Conservation (phyloP, 2,797 vertebrate species). For the Nannoperca obscura region DNA sequence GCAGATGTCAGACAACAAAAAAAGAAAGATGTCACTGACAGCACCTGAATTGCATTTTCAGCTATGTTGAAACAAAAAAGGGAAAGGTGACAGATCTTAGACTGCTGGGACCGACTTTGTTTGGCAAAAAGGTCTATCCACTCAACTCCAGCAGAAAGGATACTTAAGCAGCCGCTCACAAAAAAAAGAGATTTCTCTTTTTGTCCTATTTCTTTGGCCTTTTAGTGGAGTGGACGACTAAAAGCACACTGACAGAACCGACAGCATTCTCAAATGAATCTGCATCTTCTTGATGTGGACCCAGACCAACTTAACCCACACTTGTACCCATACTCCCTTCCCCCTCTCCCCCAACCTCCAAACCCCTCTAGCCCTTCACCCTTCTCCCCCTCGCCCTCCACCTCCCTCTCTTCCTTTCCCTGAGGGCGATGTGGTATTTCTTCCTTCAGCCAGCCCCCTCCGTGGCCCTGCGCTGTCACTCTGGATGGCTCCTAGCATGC, state of each 20-base stretch:
- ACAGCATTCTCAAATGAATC: not conserved
- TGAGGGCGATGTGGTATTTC: constrained; percentile 78
- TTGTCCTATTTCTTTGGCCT: fast-evolving
- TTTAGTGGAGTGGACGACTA: not conserved
- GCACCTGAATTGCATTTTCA: not conserved
- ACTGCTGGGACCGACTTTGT: not conserved
- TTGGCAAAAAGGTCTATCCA: not conserved
- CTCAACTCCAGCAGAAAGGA: not conserved
- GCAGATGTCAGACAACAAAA: constrained; percentile 8
- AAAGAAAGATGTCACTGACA: not conserved
- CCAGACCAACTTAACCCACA: constrained; percentile 26
- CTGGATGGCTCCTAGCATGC: constrained; percentile 75
- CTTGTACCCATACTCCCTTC: constrained; percentile 30
- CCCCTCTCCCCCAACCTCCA: constrained; percentile 20
- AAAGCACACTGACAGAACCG: not conserved
- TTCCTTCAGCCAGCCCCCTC: constrained; percentile 61
- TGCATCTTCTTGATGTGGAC: not conserved
- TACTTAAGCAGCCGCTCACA: not conserved
- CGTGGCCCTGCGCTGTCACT: constrained; percentile 74
- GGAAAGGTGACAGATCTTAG: not conserved
- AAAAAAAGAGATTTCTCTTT: not conserved
- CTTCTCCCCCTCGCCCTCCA: constrained; percentile 47
- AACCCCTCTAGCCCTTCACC: constrained; percentile 39
- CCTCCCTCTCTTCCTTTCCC: constrained; percentile 69
- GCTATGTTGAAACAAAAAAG: not conserved